Evolutionary conservation across 2,888 invertebrate genomes (phyloP), one percentile per base, ranked within the genome.

Genomic region (Priocnemis perturbator): DNA sequence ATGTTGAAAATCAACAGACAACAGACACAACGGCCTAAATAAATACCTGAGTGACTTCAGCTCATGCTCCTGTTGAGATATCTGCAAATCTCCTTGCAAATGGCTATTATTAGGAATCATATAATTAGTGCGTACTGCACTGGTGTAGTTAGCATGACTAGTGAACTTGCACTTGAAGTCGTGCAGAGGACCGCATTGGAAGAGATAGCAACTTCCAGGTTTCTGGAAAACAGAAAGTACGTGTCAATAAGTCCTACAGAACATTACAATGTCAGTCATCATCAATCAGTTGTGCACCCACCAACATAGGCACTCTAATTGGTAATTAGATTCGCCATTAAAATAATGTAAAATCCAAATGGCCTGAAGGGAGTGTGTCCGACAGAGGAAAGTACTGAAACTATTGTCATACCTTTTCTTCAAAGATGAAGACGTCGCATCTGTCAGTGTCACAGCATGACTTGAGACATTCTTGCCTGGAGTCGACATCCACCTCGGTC

Each of bases 81-180:
- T 92, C 72, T 93, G 93, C 82, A 94, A 93, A 88, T 94, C 93
- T 87, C 93, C 93, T 86, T 94, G 94, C 83, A 94, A 90, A 21
- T 81, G 83, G n/a, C 77, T 70, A 62, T 92, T 90, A 70, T 89
- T 69, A 83, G 83, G 75, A 85, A 86, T 83, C 85, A 91, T 82
- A 83, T 89, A 81, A 87, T 93, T 93, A 60, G 94, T 93, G 77
- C 97, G 90, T 78, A 97, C 94, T 58, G 95, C 97, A 88, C 96
- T 96, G 74, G 95, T 96, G 89, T 97, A 97, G 90, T 96, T 96
- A 60, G 93, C 92, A 89, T 97, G 97, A 70, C 93, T 92, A 0
- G 97, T 96, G 88, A 97, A 97, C 91, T 96, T 96, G 90, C 97
- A 97, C 85, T 96, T 95, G 90, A 97, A 97, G 89, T 97, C 95